Evolutionary conservation across 2,113 vertebrate genomes (phyloP), one percentile per base, ranked within the genome.

Genomic region (Vanacampus margaritifer): DNA sequence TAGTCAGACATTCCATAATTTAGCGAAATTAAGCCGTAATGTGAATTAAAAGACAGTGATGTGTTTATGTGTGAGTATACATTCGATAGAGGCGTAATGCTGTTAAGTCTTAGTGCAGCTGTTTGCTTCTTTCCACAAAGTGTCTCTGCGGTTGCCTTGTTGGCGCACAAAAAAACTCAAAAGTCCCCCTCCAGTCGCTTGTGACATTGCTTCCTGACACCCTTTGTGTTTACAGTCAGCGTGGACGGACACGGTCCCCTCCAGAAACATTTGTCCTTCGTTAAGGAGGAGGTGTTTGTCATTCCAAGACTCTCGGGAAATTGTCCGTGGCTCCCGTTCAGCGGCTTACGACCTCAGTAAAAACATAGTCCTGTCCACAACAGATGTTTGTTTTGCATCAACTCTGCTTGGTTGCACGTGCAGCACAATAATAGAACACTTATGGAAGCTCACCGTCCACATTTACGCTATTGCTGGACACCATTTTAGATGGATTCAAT

Each of bases 321-420:
- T 78, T 84, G 88, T 86, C 82, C 69, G 74, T 73, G 70, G 65
- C 73, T 75, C 83, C 83, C 14, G 79, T 91, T 89, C 87, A 87
- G 88, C 77, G 70, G 79, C 82, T 86, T 83, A 82, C 82, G 86
- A 89, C 91, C 90, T 82, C 88, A 85, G 67, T 81, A 71, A 85
- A 88, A 91, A 90, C 83, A 83, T 71, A 78, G 81, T 72, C 73
- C 74, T 76, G 78, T 90, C 83, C 87, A 88, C 89, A 91, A 90
- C 90, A 92, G 90, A 91, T 90, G 87, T 90, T 91, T 91, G 89
- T 89, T 89, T 90, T 84, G 70, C 67, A n/a, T 82, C 51, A 68
- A 82, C 77, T 87, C 78, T 81, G 74, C 72, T 79, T 71, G 74
- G 74, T 80, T 86, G 78, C 69, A 64, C 73, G 76, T 53, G 62